phyloP scores from a whole-genome alignment of 2,113 vertebrate species.

The Dromaius novaehollandiae region DNA sequence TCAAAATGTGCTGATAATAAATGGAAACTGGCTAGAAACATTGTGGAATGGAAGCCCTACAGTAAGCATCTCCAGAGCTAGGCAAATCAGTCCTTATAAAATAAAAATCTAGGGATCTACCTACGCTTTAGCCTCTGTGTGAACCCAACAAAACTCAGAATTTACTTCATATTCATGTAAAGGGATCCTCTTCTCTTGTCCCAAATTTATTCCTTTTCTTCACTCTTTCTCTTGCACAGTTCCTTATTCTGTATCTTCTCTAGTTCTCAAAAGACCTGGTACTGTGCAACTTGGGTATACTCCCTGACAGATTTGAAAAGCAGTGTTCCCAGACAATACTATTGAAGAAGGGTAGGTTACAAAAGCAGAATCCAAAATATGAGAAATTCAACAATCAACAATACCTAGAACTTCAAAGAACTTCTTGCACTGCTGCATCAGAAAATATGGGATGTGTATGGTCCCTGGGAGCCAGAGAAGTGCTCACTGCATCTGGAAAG shows the following conservation, averaged over 20 bases:
- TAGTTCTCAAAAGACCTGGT: background rate
- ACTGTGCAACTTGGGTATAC: fast-evolving
- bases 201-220: background rate
- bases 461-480: background rate
- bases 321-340: background rate
- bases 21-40: slow-evolving; percentile 45
- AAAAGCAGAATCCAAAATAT: background rate
- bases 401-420: background rate
- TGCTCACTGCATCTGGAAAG: background rate
- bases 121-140: background rate
- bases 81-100: background rate
- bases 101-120: background rate
- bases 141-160: background rate
- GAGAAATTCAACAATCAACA: background rate
- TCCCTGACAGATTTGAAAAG: background rate
- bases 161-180: background rate
- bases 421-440: background rate
- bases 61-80: slow-evolving; percentile 16
- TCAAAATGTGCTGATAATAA: slow-evolving; percentile 55
- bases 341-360: background rate
- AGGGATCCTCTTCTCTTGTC: background rate
- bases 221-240: background rate
- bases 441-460: fast-evolving
- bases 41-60: background rate
- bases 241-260: background rate